Percentiles rank a stretch among this genome's conserved stretches.
Evolutionary conservation across 2,888 invertebrate species (phyloP).

Genomic region (Drosophila acutilabella): DNA sequence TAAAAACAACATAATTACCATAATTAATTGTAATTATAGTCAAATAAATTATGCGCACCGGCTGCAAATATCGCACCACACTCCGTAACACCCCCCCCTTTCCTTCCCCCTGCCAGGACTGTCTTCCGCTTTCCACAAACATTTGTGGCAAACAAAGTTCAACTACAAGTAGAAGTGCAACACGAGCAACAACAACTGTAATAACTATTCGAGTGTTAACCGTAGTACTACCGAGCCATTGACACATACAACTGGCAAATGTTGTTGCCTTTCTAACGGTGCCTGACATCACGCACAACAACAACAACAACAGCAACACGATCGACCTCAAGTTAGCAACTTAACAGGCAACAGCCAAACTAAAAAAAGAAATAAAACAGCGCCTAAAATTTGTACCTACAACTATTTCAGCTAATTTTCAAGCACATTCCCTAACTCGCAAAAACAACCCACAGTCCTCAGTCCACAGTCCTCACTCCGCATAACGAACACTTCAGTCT

Average conservation of each 20-base stretch:
- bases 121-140: background rate
- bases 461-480: slow-evolving; percentile 10
- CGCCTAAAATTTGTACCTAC: slow-evolving; percentile 79
- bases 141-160: slow-evolving; percentile 1
- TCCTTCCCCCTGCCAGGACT: background rate
- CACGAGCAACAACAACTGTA: slow-evolving; percentile 44
- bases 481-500: slow-evolving; percentile 28
- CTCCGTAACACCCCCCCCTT: background rate
- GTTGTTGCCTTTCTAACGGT: slow-evolving; percentile 72
- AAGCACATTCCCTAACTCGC: slow-evolving; percentile 70
- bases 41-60: slow-evolving; percentile 76
- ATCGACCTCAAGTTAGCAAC: slow-evolving; percentile 45
- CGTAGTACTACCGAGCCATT: slow-evolving; percentile 53
- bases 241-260: slow-evolving; percentile 72
- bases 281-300: slow-evolving; percentile 73
- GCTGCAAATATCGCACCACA: slow-evolving; percentile 56
- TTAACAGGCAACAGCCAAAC: slow-evolving; percentile 15
- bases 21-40: slow-evolving; percentile 81
- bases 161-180: slow-evolving; percentile 34
- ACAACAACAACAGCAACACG: slow-evolving; percentile 50
- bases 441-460: slow-evolving; percentile 11
- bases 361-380: slow-evolving; percentile 37
- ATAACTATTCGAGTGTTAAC: slow-evolving; percentile 33
- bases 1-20: slow-evolving; percentile 79
- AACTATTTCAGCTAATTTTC: slow-evolving; percentile 80